Percentiles rank a stretch among this genome's conserved stretches.
Evolutionary conservation across 1,140 invertebrate species (phyloP).

Genomic region (Paraescarpia echinospica): DNA sequence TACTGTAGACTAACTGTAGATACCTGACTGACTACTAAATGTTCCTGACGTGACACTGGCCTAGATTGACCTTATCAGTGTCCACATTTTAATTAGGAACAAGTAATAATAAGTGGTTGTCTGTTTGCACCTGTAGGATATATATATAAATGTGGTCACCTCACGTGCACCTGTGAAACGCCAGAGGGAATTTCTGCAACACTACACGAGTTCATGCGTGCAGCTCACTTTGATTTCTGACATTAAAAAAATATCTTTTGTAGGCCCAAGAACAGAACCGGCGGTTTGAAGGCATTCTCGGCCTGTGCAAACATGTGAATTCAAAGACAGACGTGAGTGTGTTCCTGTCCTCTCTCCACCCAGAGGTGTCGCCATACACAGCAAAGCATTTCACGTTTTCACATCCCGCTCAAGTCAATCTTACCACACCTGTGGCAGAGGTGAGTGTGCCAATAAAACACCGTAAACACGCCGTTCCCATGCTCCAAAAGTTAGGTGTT

Average conservation of each 20-base stretch:
- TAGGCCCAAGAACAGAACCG: slow-evolving; percentile 75
- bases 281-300: slow-evolving; percentile 74
- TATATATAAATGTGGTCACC: neutral
- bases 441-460: neutral
- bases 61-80: neutral
- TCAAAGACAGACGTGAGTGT: slow-evolving; percentile 72
- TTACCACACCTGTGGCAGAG: neutral
- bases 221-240: neutral
- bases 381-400: neutral
- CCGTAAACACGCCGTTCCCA: neutral
- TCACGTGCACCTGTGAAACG: neutral
- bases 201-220: neutral
- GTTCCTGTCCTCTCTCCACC: slow-evolving; percentile 65
- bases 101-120: neutral
- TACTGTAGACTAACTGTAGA: too few relatives aligned
- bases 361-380: slow-evolving; percentile 48
- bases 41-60: neutral
- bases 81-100: neutral
- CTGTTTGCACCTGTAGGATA: neutral
- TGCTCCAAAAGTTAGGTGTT: neutral
- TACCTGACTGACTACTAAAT: too few relatives aligned
- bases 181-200: neutral
- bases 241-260: slow-evolving; percentile 16
- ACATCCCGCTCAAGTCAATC: neutral
- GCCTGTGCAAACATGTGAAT: slow-evolving; percentile 59